Evolutionary conservation across 2,113 vertebrate species (phyloP), one percentile per base, ranked within the genome.

Genomic region (Chamaetylas fuelleborni): DNA sequence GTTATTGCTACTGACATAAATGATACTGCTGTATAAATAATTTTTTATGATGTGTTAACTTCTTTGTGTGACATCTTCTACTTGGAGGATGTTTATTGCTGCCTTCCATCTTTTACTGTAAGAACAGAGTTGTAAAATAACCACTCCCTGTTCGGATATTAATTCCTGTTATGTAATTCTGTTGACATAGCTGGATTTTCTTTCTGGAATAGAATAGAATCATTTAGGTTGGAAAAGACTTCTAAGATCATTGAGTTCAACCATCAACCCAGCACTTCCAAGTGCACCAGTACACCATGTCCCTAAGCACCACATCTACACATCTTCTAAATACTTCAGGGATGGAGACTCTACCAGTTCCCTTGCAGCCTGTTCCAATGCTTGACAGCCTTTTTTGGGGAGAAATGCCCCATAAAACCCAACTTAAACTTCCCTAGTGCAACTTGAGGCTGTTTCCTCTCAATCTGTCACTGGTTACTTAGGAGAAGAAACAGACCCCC

Each of bases 31-130:
- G 4, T 53, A 83, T 90, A 90, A 94, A 93, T 86, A 77, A 81
- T 33, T 94, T 91, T 88, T 92, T 50, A 91, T 66, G 88, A 86
- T 31, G 78, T 66, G 67, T 78, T 96, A 92, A 96, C 74, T 91
- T 81, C 69, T 85, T 92, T 79, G 61, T 56, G 38, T 77, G 62
- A 73, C 4, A 2, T 77, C 58, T 90, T 92, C 25, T 25, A 19
- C 77, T 83, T 83, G 67, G 50, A 92, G 33, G 8, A 36, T 0
- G 2, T 83, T 88, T 51, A 69, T 62, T 2, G 1, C 64, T 87
- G 34, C 19, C 38, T 86, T 90, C 71, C 77, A 7, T 91, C 70
- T 85, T 78, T 80, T 72, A 73, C 0, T 3, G 19, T 65, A 69
- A 88, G 74, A 88, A 69, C 0, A 4, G 34, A 51, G 22, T 6